Conservation (phyloP, 2,113 vertebrate species). For the Spizaetus ornatus region DNA sequence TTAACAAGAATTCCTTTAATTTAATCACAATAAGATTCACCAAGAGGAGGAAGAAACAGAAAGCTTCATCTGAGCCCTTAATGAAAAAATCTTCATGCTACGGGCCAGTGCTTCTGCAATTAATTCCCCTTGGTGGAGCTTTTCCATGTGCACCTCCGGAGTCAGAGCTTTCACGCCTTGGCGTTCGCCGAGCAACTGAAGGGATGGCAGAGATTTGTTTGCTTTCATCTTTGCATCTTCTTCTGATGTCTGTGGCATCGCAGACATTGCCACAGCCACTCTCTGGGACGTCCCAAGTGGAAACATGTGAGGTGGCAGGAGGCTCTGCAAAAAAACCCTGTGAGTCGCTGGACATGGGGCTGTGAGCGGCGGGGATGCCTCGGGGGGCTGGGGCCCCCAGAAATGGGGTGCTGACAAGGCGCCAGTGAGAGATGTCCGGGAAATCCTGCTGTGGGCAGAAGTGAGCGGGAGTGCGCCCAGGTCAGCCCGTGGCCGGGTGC, state of each 20-base stretch:
- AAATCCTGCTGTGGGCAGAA: not conserved
- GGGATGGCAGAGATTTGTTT: not conserved
- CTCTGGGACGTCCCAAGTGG: not conserved
- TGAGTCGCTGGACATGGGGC: rapidly evolving
- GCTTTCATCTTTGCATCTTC: not conserved
- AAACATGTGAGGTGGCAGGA: not conserved
- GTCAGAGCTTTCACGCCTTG: conserved; percentile 27
- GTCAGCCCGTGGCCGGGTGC: rapidly evolving
- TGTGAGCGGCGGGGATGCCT: rapidly evolving
- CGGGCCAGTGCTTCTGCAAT: conserved; percentile 4
- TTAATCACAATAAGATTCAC: conserved; percentile 52
- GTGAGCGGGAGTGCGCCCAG: rapidly evolving
- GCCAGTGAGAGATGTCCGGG: not conserved
- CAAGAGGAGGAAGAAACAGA: conserved; percentile 12
- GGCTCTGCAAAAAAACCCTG: not conserved
- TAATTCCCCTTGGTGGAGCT: not conserved
- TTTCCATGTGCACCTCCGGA: conserved; percentile 16
- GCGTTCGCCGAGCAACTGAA: not conserved
- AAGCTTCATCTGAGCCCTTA: conserved; percentile 3
- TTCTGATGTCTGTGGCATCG: not conserved
- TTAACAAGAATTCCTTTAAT: conserved; percentile 61
- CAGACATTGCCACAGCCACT: not conserved
- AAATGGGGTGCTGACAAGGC: not conserved
- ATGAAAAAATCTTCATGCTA: not conserved
- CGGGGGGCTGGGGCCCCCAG: not conserved